Evolutionary conservation across 2,888 invertebrate species (phyloP).

Genomic region (Drosophila stalkeri): DNA sequence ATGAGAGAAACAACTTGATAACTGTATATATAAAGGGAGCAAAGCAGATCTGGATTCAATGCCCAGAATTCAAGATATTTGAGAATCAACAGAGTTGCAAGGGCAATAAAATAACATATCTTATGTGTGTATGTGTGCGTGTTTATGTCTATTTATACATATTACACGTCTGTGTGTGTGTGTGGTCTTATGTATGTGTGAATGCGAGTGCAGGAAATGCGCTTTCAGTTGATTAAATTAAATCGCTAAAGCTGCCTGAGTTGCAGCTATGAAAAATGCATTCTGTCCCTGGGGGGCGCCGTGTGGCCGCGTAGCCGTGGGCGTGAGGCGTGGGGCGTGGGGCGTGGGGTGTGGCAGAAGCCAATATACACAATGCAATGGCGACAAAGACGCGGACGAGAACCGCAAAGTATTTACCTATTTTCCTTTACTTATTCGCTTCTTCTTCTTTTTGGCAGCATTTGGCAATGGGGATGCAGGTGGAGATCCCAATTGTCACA

Average conservation of each 20-base stretch:
- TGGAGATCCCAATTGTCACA: slow-evolving; percentile 42
- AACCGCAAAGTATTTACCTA: slow-evolving; percentile 73
- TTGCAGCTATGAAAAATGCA: slow-evolving; percentile 70
- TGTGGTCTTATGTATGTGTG: slow-evolving; percentile 43
- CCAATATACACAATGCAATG: slow-evolving; percentile 75
- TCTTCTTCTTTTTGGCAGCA: slow-evolving; percentile 44
- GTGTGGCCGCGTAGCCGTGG: not conserved
- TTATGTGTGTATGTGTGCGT: not conserved
- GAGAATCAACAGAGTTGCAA: slow-evolving; percentile 24
- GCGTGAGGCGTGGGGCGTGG: slow-evolving; percentile 33
- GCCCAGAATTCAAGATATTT: slow-evolving; percentile 56
- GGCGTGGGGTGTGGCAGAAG: slow-evolving; percentile 34
- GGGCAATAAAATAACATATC: slow-evolving; percentile 39
- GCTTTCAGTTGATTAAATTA: slow-evolving; percentile 81
- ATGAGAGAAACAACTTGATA: not conserved
- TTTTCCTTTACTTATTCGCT: slow-evolving; percentile 49
- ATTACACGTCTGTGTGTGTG: slow-evolving; percentile 11
- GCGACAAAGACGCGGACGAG: slow-evolving; percentile 60
- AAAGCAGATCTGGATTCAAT: slow-evolving; percentile 32
- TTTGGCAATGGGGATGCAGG: slow-evolving; percentile 10
- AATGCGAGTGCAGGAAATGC: slow-evolving; percentile 73
- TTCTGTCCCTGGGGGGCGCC: slow-evolving; percentile 32
- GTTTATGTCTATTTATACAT: slow-evolving; percentile 6
- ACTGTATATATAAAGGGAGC: not conserved
- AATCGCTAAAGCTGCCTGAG: slow-evolving; percentile 71